Base-by-base conservation (phyloP, 2,888 invertebrate genomes). In the Eupithecia dodoneata region DNA sequence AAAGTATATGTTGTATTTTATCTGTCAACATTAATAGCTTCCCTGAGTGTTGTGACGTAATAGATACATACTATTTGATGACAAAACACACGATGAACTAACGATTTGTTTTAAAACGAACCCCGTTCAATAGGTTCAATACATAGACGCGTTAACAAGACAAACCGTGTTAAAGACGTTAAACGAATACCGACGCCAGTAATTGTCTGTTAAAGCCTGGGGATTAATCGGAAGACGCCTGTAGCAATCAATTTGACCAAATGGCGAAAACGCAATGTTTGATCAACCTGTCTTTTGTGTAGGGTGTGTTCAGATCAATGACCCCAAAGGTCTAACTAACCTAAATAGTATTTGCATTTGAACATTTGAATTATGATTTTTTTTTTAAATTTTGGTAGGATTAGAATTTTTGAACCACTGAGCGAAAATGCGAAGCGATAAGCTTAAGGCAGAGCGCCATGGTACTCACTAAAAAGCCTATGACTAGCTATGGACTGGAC, bases 161-260 rank as follows among this genome's bases (percentile, higher is more conserved):
- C 83, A 85, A 87, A 87, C 83, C 83, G 83, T 80, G 83, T 83
- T 83, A 82, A 87, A 81, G 83, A 83, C 85, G 84, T 86, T 84
- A 85, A 86, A 88, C 87, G 88, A 89, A 88, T 88, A 83, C 85
- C 82, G 84, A 85, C 84, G 88, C 85, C 85, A 84, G 85, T 86
- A 87, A 87, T 87, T 85, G 85, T 85, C 88, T 89, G 91, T 92
- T 91, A 90, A 59, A 86, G 81, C 87, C 86, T 81, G 79, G 85
- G 87, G 89, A 92, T 92, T 92, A 92, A 92, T 92, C 90, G 90
- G 86, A 87, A 85, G 86, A 85, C 88, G 87, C 87, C 88, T 85
- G 87, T 87, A 86, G 74, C 74, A 79, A 79, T 79, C 79, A 76
- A 76, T 74, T 76, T 75, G 55, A 72, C 74, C 72, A 71, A 76